Base-by-base conservation (phyloP, 2,797 vertebrate species). In the Heliangelus exortis region DNA sequence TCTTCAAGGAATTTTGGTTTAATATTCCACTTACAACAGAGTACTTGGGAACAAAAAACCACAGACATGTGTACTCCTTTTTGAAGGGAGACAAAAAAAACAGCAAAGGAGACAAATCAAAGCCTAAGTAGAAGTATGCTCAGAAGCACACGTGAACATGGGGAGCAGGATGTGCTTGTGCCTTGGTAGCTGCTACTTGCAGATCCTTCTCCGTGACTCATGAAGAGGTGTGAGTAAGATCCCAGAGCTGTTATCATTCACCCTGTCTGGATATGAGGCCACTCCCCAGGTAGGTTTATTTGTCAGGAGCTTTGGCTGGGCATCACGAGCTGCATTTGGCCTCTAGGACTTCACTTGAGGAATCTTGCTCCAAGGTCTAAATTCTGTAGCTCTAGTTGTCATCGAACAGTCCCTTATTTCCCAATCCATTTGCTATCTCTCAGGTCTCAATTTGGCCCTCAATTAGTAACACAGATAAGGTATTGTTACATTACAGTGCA, bases 291-390 rank as follows among this genome's bases (percentile, higher is more conserved):
- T 50, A 88, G 43, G n/a, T 17, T 91, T 53, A 84, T 92, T 89
- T 87, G 61, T 91, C 61, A 83, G 91, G 72, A 74, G n/a, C 62
- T 87, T 91, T 89, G 69, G 50, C 66, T 80, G 21, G 79, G 54
- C 58, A 75, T 86, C 92, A 81, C 0, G 2, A 86, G 36, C 13
- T 81, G 54, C 29, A 9, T 92, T 90, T 93, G 79, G 43, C 96
- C 92, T 94, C 82, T 73, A 88, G 94, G 68, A 65, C 69, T 81
- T 92, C 54, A 58, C 41, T 65, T 75, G 54, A 88, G 54, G 79
- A 94, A 96, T 90, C 54, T 94, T 78, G 83, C 95, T 93, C 47
- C 51, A 14, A 95, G 82, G 89, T 78, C 73, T 53, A 67, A 86
- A 88, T 88, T 94, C 69, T 92, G 65, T 33, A 7, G 6, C 58